phyloP scores from a whole-genome alignment of 2,113 vertebrate species.

The Panthera leo region DNA sequence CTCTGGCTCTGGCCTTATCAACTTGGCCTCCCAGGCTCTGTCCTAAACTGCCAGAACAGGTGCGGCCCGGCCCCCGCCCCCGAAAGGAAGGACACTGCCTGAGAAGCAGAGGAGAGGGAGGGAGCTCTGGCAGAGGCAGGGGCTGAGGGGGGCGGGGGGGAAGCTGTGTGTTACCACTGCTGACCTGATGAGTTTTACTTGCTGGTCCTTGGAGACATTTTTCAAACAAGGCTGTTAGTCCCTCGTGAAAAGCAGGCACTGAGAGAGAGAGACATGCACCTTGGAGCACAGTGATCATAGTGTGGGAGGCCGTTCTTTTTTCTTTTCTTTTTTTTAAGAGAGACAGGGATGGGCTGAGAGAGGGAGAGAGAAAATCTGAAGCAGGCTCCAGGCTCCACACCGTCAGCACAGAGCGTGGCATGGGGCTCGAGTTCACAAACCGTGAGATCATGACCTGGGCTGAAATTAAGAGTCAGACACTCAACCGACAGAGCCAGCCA shows the following conservation, averaged over 20 bases:
- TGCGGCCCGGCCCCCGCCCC: not conserved
- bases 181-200: not conserved
- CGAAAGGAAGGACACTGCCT: not conserved
- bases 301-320: not conserved
- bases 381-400: too few species aligned
- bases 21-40: not conserved
- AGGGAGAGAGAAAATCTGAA: too few species aligned
- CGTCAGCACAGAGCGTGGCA: too few species aligned
- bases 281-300: not conserved
- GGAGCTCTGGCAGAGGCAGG: too few species aligned
- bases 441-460: too few species aligned
- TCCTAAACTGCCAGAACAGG: not conserved
- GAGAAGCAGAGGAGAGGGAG: not conserved
- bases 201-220: not conserved
- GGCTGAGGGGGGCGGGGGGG: too few species aligned
- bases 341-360: too few species aligned
- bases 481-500: too few species aligned
- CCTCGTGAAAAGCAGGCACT: not conserved
- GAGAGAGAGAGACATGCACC: not conserved
- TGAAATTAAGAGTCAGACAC: too few species aligned
- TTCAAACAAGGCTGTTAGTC: not conserved
- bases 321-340: too few species aligned
- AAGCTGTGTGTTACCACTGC: not conserved
- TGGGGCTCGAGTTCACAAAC: too few species aligned
- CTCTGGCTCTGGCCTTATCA: not conserved